Base-by-base conservation (phyloP, 2,113 vertebrate species). In the Perca schrenkii region DNA sequence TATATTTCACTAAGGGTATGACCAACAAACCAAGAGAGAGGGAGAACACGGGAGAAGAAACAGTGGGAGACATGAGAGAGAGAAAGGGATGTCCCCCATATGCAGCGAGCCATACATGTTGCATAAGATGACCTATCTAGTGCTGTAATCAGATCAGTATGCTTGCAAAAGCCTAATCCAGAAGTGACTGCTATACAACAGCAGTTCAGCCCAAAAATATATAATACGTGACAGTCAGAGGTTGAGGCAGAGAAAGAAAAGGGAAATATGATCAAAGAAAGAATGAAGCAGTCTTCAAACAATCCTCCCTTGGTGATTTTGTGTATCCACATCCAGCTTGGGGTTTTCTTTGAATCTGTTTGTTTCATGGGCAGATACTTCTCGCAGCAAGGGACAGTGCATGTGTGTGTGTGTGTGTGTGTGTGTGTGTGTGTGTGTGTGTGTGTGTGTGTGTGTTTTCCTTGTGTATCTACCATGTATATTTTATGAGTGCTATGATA, bases 121-220 rank as follows among this genome's bases (percentile, higher is more conserved):
- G 70, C 87, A 82, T 92, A 88, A 93, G 79, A 69, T 80, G 85
- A 83, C 80, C 83, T 79, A 89, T 83, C 83, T 84, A 77, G 56
- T 63, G 68, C 68, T 67, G 77, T 86, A 88, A 89, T 89, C 88
- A 91, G 82, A 85, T 87, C 86, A 88, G 80, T 73, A 62, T 77
- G 82, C 62, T 77, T 74, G 68, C 62, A 80, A 79, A 83, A 83
- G 36, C 66, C 61, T 80, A 79, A 91, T 87, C 77, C 66, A 71
- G 50, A 67, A 69, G 84, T 72, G 53, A 67, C 28, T 63, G 46
- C 66, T 56, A 28, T 80, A 73, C 49, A 85, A 57, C 54, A 75
- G 72, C 47, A 52, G 34, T 61, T 88, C 49, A 68, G 52, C 60
- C 31, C 14, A 60, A 61, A 52, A 31, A 68, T 19, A 31, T 10